Evolutionary conservation across 1,140 invertebrate genomes (phyloP).

Genomic region (Leptestheria dahalacensis): DNA sequence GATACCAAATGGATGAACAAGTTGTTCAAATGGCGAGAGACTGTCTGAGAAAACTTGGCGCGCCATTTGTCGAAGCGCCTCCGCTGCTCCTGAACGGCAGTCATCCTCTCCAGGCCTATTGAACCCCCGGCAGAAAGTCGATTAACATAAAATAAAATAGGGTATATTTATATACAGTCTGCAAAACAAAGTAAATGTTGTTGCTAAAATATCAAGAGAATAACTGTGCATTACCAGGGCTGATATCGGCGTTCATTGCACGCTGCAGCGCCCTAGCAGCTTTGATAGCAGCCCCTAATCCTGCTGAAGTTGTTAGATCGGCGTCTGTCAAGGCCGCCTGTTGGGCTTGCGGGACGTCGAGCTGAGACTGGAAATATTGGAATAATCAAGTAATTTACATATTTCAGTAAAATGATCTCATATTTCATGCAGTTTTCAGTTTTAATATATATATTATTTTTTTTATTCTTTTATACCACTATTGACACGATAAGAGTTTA

Average conservation of each 20-base stretch:
- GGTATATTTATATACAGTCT: not conserved
- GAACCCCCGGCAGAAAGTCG: too few relatives aligned
- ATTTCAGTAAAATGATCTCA: too few relatives aligned
- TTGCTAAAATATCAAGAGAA: too few relatives aligned
- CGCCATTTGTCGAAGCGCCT: slow-evolving; percentile 61
- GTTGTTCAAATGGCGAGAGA: slow-evolving; percentile 79
- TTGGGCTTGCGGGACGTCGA: slow-evolving; percentile 55
- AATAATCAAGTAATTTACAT: too few relatives aligned
- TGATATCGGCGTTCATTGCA: slow-evolving; percentile 52
- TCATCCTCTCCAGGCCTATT: slow-evolving; percentile 42
- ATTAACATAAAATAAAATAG: not conserved
- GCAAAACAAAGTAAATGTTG: not conserved
- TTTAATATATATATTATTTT: too few relatives aligned
- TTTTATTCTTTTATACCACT: too few relatives aligned
- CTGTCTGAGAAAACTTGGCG: slow-evolving; percentile 61
- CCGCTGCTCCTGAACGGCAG: slow-evolving; percentile 74
- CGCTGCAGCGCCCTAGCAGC: slow-evolving; percentile 64
- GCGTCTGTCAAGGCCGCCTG: slow-evolving; percentile 52
- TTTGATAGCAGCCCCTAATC: slow-evolving; percentile 55
- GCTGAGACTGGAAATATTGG: slow-evolving; percentile 46
- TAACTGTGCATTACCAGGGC: slow-evolving; percentile 25
- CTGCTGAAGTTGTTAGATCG: slow-evolving; percentile 54
- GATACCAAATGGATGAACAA: slow-evolving; percentile 74
- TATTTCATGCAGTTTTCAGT: too few relatives aligned
- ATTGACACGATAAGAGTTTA: not conserved